phyloP scores from a whole-genome alignment of 2,888 invertebrate genomes.

The Melipona bicolor region DNA sequence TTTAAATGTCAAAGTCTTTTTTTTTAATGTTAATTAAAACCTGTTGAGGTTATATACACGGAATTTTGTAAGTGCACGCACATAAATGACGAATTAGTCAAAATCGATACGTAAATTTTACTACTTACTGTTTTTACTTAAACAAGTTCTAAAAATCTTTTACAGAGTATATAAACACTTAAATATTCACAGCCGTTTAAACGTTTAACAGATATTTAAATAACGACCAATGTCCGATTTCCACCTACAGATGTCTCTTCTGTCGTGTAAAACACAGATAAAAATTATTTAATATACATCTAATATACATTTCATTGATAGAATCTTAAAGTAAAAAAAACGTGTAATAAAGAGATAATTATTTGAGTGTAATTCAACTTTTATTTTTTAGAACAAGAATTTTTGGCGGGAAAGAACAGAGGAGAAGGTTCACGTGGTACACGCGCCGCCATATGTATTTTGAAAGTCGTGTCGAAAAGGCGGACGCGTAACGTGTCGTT shows the following conservation, averaged over 20 bases:
- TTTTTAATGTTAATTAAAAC: background rate
- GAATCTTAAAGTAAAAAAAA: background rate
- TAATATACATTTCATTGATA: background rate
- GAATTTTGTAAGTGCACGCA: background rate
- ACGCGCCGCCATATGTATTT: background rate
- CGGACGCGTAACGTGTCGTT: fast-evolving
- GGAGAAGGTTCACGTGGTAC: background rate
- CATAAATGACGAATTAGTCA: background rate
- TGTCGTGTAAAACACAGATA: background rate
- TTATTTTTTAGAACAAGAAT: background rate
- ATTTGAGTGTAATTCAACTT: background rate
- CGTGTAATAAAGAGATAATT: background rate
- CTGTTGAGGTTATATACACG: conserved; percentile 30
- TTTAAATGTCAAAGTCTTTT: background rate
- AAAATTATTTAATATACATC: background rate
- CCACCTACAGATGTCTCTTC: conserved; percentile 19
- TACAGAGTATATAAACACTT: background rate
- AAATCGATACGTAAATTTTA: background rate
- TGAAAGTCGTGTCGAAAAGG: background rate
- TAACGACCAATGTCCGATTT: conserved; percentile 7
- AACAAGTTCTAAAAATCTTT: conserved; percentile 3
- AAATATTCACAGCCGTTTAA: conserved; percentile 30
- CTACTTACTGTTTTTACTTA: conserved; percentile 19
- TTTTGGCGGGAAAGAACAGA: background rate
- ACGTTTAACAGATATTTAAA: conserved; percentile 39